Percentiles rank a stretch among this genome's conserved stretches.
Evolutionary conservation across 2,113 vertebrate genomes (phyloP).

Genomic region (Enhydra lutris): DNA sequence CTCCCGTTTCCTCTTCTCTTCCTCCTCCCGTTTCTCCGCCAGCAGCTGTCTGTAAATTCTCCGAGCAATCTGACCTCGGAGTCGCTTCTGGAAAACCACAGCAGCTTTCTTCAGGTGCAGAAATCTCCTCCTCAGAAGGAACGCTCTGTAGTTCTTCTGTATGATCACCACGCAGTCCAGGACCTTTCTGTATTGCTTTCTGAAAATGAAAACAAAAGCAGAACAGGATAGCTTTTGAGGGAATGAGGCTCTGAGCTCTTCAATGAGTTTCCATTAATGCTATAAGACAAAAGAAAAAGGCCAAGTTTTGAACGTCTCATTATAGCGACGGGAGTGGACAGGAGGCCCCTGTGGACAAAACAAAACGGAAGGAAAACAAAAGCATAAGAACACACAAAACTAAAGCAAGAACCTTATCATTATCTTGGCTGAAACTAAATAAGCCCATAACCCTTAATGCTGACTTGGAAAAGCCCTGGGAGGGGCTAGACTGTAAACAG

Average conservation of each 20-base stretch:
- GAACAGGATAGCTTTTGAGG: not conserved
- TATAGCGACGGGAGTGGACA: not conserved
- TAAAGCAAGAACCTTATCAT: not conserved
- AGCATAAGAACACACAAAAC: not conserved
- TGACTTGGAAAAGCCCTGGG: not conserved
- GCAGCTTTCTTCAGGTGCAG: conserved; percentile 89
- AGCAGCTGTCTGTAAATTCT: conserved; percentile 83
- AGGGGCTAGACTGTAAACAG: conserved; percentile 38
- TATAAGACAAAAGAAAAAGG: not conserved
- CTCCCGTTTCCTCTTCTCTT: conserved; percentile 80
- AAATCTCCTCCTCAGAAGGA: conserved; percentile 89
- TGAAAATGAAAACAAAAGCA: conserved; percentile 62
- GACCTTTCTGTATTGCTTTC: conserved; percentile 91
- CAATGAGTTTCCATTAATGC: not conserved
- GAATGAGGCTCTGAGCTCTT: not conserved
- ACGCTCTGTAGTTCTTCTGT: conserved; percentile 95
- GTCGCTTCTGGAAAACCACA: conserved; percentile 89
- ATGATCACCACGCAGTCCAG: conserved; percentile 89
- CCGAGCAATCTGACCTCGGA: conserved; percentile 90
- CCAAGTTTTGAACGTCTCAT: not conserved
- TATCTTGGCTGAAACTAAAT: conserved; percentile 48
- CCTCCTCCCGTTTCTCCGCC: conserved; percentile 83
- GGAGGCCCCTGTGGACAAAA: not conserved
- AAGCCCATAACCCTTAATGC: conserved; percentile 50
- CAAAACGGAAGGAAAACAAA: conserved; percentile 18